These are phyloP conservation scores for Gandaritis pyraliata DNA, from an alignment of 2,888 invertebrate genomes.

Conservation along the genomic window DNA sequence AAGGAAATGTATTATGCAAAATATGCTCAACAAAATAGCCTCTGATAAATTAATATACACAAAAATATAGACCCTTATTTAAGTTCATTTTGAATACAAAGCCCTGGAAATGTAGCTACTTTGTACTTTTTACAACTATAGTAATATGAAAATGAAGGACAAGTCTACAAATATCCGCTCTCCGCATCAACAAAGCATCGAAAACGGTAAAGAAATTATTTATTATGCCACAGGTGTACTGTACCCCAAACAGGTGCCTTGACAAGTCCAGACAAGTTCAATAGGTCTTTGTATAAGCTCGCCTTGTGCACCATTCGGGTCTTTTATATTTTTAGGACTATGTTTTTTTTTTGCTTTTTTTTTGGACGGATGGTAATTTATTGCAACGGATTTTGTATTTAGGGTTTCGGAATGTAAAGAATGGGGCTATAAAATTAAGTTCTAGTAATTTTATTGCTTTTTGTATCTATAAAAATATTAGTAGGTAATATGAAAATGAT, in stretches of 20 bases:
- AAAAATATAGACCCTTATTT: too few species aligned
- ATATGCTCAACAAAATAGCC: too few species aligned
- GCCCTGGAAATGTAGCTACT: too few species aligned
- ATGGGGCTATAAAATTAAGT: neutral
- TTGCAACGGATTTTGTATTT: conserved; percentile 58
- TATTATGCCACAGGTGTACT: conserved; percentile 73
- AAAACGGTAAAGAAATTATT: conserved; percentile 50
- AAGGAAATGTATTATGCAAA: too few species aligned
- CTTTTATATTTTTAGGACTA: conserved; percentile 56
- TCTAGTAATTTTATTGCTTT: neutral
- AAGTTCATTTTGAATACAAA: too few species aligned
- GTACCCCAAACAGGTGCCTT: conserved; percentile 71
- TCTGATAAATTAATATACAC: too few species aligned
- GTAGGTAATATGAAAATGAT: too few species aligned
- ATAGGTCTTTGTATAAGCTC: conserved; percentile 68
- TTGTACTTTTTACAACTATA: too few species aligned
- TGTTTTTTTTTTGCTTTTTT: conserved; percentile 33
- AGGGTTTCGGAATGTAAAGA: conserved; percentile 1
- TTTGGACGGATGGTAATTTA: conserved; percentile 71
- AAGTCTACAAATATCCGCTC: conserved; percentile 13
- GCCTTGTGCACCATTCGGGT: conserved; percentile 63
- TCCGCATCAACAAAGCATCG: conserved; percentile 11
- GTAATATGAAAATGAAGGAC: neutral
- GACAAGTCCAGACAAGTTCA: conserved; percentile 77
- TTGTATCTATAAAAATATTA: neutral